These are phyloP conservation scores for Thelaira solivaga DNA, from an alignment of 2,888 invertebrate species.

Conservation along the genomic window DNA sequence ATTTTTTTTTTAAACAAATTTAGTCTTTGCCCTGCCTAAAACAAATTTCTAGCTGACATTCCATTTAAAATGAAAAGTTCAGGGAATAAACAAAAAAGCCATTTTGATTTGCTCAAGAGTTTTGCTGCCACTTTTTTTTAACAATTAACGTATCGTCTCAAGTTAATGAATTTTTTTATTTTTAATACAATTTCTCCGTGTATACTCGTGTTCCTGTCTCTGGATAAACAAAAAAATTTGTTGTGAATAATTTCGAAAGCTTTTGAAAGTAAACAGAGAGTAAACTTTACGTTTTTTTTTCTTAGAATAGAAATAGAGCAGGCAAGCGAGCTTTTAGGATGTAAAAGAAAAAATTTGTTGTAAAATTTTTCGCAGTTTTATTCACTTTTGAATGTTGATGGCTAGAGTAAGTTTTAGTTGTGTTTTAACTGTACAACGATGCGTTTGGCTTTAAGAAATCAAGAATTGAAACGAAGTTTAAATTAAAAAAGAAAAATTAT, in stretches of 20 bases:
- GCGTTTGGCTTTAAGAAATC: conserved; percentile 26
- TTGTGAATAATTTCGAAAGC: not conserved
- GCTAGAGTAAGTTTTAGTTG: conserved; percentile 41
- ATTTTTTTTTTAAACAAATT: too few species aligned
- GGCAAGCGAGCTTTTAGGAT: conserved; percentile 14
- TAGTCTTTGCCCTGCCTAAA: too few species aligned
- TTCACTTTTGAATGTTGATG: not conserved
- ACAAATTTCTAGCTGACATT: too few species aligned
- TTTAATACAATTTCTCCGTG: too few species aligned
- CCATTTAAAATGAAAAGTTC: too few species aligned
- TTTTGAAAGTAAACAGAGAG: conserved; percentile 26
- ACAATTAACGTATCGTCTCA: too few species aligned
- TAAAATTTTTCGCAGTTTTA: conserved; percentile 21
- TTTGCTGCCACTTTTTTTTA: too few species aligned
- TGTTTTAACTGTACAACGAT: conserved; percentile 50
- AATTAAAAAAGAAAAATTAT: not conserved
- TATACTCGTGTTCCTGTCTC: too few species aligned
- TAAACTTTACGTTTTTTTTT: not conserved
- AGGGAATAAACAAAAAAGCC: too few species aligned
- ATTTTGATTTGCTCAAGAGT: too few species aligned
- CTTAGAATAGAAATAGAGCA: not conserved
- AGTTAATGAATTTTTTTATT: too few species aligned
- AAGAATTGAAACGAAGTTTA: not conserved
- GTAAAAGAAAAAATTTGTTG: conserved; percentile 6
- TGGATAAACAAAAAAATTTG: not conserved